Base-by-base conservation (phyloP, 2,797 vertebrate species). In the Malacoctenus gilli region DNA sequence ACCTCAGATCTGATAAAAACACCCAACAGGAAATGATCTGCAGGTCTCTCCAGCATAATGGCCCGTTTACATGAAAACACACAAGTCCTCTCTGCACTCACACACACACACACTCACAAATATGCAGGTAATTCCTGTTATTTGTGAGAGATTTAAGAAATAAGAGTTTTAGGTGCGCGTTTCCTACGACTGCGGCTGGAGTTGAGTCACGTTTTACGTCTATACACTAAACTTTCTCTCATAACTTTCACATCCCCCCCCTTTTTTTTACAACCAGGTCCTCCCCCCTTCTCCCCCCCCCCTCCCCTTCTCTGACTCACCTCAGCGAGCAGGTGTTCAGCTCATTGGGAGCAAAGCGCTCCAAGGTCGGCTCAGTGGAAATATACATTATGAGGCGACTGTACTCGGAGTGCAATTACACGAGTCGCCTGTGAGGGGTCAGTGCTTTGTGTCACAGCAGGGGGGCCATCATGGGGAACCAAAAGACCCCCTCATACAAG, bases 21-120 rank as follows among this genome's bases (percentile, higher is more conserved):
- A 81, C 56, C 66, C 83, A 80, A 85, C 85, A 86, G 89, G 89
- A 91, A 91, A 87, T 90, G 79, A 89, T 85, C 87, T 79, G 79
- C 85, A 89, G 82, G 72, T 85, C 83, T 85, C 60, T 76, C 84
- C 75, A 51, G 69, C 78, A 84, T 87, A 85, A 83, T 73, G 75
- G 70, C 13, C 72, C 68, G 79, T 90, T 90, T 89, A 84, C 80
- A 87, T 83, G 56, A 38, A 59, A 20, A 53, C 62, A 70, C 48
- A 67, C 39, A 39, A 25, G 30, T 25, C 3, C 22, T 31, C 23
- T 28, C 61, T 21, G 19, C 31, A 23, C 42, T n/a, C 37, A 19
- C 38, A 20, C 18, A 14, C 10, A 39, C 38, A 40, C 38, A 12
- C 18, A 13, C 5, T 15, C 30, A 9, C 21, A 34, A n/a, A n/a